A percentile compares a stretch with the other conserved stretches of the same genome.
phyloP scores from a whole-genome alignment of 2,797 vertebrate genomes.

The Spea hammondii region DNA sequence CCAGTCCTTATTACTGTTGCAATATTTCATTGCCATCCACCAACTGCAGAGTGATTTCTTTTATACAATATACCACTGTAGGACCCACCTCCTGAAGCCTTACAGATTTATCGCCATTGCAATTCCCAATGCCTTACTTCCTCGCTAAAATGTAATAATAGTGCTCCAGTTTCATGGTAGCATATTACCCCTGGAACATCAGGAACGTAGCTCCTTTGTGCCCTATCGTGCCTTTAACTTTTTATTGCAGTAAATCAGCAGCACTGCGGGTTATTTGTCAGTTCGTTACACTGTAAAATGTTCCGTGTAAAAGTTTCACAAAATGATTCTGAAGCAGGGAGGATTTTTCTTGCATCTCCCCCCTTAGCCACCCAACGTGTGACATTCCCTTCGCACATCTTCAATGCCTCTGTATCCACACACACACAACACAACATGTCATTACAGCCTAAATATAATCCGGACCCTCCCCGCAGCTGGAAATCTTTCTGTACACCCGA shows the following conservation, averaged over 20 bases:
- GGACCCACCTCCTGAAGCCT: background rate
- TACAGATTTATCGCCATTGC: background rate
- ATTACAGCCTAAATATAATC: conserved; percentile 49
- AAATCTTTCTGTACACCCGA: background rate
- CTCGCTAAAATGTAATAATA: background rate
- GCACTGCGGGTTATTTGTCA: background rate
- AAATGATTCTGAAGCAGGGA: background rate
- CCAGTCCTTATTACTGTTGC: too few relatives aligned
- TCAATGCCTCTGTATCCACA: conserved; percentile 1
- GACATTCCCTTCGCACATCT: conserved; percentile 3
- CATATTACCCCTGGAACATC: background rate
- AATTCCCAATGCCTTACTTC: background rate
- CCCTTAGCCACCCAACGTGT: conserved; percentile 1
- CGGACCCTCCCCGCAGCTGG: conserved; percentile 40
- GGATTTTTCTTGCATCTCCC: background rate
- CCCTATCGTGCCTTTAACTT: background rate
- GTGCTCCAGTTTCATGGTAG: background rate
- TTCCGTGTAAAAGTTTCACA: background rate
- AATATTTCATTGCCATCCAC: background rate
- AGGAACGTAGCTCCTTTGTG: background rate
- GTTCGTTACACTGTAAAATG: conserved; percentile 1
- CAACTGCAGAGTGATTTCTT: background rate
- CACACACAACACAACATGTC: conserved; percentile 32
- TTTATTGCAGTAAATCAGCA: background rate
- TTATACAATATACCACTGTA: background rate